Conservation (phyloP, 2,113 vertebrate species). For the Lucifuga dentata region DNA sequence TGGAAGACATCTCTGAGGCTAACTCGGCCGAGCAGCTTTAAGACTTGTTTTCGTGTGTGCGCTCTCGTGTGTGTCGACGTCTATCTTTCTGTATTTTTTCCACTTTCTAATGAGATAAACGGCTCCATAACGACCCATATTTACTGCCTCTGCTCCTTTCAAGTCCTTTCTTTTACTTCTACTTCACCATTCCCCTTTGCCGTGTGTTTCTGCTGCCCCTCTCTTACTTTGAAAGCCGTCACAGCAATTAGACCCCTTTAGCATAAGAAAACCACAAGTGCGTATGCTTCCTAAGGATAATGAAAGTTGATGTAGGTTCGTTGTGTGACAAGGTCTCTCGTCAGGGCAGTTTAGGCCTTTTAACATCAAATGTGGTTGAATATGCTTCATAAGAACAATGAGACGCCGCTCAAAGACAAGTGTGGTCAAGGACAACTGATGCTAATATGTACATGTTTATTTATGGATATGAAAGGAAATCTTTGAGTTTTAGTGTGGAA, state of each 20-base stretch:
- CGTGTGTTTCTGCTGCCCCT: neutral
- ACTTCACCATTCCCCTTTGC: neutral
- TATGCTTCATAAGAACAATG: constrained; percentile 38
- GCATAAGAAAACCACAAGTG: constrained; percentile 23
- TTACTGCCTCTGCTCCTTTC: constrained; percentile 38
- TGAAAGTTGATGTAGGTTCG: neutral
- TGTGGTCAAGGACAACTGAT: constrained; percentile 19
- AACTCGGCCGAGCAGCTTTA: constrained; percentile 31
- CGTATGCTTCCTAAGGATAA: constrained; percentile 22
- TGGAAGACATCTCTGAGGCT: constrained; percentile 78
- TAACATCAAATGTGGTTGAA: constrained; percentile 8
- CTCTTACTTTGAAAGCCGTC: constrained; percentile 44
- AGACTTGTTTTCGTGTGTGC: constrained; percentile 18
- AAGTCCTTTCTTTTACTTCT: constrained; percentile 3
- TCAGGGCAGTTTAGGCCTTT: constrained; percentile 18
- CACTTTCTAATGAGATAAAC: constrained; percentile 55
- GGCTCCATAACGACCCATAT: constrained; percentile 46
- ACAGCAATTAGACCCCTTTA: constrained; percentile 48
- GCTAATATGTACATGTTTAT: constrained; percentile 12
- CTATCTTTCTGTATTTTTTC: constrained; percentile 25
- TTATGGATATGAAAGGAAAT: neutral
- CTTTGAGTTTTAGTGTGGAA: no score
- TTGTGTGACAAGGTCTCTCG: constrained; percentile 27
- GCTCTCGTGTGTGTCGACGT: constrained; percentile 2
- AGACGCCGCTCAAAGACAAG: constrained; percentile 12